These are phyloP conservation scores for Urocynchramus pylzowi DNA, from an alignment of 2,113 vertebrate genomes.

Conservation along the genomic window DNA sequence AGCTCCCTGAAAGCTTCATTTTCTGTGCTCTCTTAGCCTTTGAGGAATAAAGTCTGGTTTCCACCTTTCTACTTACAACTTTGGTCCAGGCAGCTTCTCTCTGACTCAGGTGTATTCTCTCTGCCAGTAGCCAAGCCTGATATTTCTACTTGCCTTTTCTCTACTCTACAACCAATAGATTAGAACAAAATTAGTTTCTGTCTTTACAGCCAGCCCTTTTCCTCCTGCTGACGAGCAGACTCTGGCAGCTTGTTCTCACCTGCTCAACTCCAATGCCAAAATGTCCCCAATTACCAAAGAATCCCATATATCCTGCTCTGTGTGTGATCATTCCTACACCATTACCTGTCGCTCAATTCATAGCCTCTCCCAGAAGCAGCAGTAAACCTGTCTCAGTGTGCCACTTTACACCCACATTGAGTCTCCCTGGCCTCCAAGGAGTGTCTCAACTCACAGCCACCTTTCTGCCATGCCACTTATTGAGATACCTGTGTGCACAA, in stretches of 20 bases:
- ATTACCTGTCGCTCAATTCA: conserved; percentile 31
- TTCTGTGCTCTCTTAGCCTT: conserved; percentile 52
- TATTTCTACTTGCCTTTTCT: conserved; percentile 15
- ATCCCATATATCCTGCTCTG: conserved; percentile 44
- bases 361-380: conserved; percentile 40
- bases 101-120: conserved; percentile 32
- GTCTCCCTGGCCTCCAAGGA: conserved; percentile 19
- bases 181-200: conserved; percentile 45
- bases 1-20: conserved; percentile 50
- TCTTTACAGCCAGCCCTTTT: conserved; percentile 19
- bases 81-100: conserved; percentile 40
- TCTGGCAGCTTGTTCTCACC: conserved; percentile 25
- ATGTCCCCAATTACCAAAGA: conserved; percentile 60
- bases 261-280: conserved; percentile 47
- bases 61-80: conserved; percentile 66
- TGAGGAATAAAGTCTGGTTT: conserved; percentile 62
- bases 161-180: conserved; percentile 19
- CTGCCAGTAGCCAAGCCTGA: conserved; percentile 34
- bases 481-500: not conserved
- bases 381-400: conserved; percentile 35
- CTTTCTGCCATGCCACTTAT: not conserved
- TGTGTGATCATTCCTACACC: conserved; percentile 32
- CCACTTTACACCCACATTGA: conserved; percentile 38
- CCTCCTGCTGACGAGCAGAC: not conserved
- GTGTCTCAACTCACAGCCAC: not conserved